These are phyloP conservation scores for Osmoderma eremita DNA, from an alignment of 2,888 invertebrate species.

Conservation along the genomic window DNA sequence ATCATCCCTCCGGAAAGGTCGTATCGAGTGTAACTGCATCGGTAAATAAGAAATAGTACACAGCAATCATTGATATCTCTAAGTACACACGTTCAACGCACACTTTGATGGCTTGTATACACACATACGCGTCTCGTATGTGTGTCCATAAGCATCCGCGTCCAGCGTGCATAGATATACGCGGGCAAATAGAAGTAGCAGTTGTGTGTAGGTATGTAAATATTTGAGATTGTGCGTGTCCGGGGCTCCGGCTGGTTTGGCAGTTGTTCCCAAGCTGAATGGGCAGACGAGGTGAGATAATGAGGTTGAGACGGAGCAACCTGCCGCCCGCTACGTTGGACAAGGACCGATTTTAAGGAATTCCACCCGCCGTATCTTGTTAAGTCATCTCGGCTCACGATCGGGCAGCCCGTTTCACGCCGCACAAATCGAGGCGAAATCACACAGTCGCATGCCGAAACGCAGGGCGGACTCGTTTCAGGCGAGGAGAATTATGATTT, in stretches of 20 bases:
- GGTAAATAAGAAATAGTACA: conserved; percentile 23
- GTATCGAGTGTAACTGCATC: conserved; percentile 15
- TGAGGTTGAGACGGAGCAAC: conserved; percentile 59
- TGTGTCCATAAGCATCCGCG: conserved; percentile 36
- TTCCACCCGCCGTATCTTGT: conserved; percentile 64
- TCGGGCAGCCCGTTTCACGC: conserved; percentile 51
- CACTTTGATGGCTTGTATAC: conserved; percentile 30
- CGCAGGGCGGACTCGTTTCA: conserved; percentile 17
- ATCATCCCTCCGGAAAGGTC: conserved; percentile 7
- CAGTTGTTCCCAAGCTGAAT: conserved; percentile 55
- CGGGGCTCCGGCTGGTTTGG: conserved; percentile 59
- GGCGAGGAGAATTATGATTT: conserved; percentile 33
- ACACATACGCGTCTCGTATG: conserved; percentile 33
- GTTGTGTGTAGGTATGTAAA: conserved; percentile 58
- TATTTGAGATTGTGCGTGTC: conserved; percentile 56
- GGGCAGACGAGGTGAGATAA: conserved; percentile 63
- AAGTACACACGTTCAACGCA: conserved; percentile 23
- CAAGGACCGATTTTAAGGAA: conserved; percentile 59
- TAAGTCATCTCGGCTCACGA: conserved; percentile 63
- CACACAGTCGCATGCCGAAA: conserved; percentile 38
- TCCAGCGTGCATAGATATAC: conserved; percentile 28
- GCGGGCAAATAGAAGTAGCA: conserved; percentile 44
- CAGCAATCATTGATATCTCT: conserved; percentile 34
- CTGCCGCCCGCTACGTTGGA: conserved; percentile 47
- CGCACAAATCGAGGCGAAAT: conserved; percentile 46